A percentile compares a stretch with the other conserved stretches of the same genome.
These are phyloP conservation scores for Dendrocopos noguchii DNA, from an alignment of 2,113 vertebrate genomes.

Conservation along the genomic window DNA sequence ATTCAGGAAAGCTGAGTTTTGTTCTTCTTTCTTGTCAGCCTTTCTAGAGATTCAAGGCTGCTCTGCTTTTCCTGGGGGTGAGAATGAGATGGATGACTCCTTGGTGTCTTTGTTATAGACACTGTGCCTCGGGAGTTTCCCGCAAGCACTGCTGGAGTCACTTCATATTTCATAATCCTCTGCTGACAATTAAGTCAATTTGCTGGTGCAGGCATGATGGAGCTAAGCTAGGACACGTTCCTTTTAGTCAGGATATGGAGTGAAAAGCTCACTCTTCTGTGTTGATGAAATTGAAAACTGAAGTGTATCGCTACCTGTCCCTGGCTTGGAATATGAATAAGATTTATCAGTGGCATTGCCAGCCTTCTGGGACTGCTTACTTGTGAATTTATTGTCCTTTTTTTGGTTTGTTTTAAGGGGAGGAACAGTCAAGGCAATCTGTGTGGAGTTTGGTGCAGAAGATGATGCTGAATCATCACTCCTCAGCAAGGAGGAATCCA, in stretches of 20 bases:
- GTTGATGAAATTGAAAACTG: not conserved
- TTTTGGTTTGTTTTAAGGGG: not conserved
- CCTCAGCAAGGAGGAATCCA: not conserved
- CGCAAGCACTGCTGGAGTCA: conserved; percentile 12
- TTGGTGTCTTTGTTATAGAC: conserved; percentile 28
- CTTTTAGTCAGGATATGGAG: not conserved
- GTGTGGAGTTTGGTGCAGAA: not conserved
- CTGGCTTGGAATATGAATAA: not conserved
- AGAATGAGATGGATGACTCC: conserved; percentile 25
- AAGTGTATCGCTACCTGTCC: not conserved
- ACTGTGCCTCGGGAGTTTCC: not conserved
- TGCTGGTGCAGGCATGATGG: conserved; percentile 55
- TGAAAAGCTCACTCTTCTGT: not conserved
- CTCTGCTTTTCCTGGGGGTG: conserved; percentile 21
- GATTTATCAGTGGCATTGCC: not conserved
- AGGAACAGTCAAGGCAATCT: not conserved
- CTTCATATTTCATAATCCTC: conserved; percentile 56
- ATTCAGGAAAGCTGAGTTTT: not conserved
- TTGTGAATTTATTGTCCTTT: not conserved
- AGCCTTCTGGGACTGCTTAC: not conserved
- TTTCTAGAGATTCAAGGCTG: not conserved
- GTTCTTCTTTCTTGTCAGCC: not conserved
- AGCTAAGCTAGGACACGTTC: conserved; percentile 57
- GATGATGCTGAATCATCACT: not conserved
- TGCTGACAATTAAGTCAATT: conserved; percentile 69